These are phyloP conservation scores for Platerodrilus igneus DNA, from an alignment of 2,888 invertebrate species.

Conservation along the genomic window DNA sequence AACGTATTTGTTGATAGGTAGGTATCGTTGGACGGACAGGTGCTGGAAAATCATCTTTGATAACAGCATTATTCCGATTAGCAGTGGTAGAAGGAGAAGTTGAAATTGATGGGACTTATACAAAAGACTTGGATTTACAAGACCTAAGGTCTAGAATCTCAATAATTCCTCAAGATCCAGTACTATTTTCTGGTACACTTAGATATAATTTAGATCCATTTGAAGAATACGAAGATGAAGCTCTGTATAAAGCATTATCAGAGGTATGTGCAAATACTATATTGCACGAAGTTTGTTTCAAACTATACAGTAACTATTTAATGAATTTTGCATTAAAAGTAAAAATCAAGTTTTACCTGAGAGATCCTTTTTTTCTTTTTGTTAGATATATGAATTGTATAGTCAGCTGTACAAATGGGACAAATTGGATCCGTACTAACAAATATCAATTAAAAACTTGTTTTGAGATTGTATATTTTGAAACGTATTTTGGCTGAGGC, in stretches of 20 bases:
- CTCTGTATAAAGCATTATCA: conserved; percentile 67
- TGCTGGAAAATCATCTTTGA: conserved; percentile 76
- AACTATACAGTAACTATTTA: conserved; percentile 1
- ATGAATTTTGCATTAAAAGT: conserved; percentile 1
- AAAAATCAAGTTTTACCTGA: neutral
- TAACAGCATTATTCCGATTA: conserved; percentile 52
- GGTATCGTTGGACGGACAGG: conserved; percentile 82
- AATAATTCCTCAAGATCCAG: conserved; percentile 75
- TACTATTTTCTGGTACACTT: conserved; percentile 67
- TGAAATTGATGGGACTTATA: conserved; percentile 64
- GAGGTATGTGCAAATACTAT: conserved; percentile 51
- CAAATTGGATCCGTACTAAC: no score
- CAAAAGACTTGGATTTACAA: conserved; percentile 55
- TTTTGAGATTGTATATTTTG: no score
- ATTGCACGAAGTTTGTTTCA: neutral
- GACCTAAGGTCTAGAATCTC: conserved; percentile 62
- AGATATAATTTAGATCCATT: conserved; percentile 73
- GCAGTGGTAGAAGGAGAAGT: conserved; percentile 63
- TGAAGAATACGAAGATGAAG: conserved; percentile 62
- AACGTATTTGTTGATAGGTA: conserved; percentile 50
- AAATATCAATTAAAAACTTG: no score
- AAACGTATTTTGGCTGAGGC: no score
- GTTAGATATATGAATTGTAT: no score
- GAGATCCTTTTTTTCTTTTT: no score
- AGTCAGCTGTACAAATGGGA: no score